Evolutionary conservation across 2,113 vertebrate species (phyloP).

Genomic region (Nothocercus julius): DNA sequence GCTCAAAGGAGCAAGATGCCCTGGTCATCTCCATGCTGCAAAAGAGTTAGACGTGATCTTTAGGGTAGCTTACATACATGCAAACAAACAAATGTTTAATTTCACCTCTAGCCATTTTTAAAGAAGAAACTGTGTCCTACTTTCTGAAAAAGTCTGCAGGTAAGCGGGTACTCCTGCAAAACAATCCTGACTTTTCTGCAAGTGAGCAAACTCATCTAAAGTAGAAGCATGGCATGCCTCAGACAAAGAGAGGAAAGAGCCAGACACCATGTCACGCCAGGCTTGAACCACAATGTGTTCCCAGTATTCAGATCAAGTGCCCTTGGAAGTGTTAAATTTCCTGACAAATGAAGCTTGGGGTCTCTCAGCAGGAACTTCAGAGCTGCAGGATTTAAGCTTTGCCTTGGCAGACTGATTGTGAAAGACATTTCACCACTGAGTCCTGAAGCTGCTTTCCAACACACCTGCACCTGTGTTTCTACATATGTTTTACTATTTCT

Average conservation of each 20-base stretch:
- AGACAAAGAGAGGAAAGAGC: background rate
- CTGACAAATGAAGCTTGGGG: background rate
- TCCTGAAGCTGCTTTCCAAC: background rate
- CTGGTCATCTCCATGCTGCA: background rate
- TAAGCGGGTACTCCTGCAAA: background rate
- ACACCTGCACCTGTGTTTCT: background rate
- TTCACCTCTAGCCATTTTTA: background rate
- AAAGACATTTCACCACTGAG: background rate
- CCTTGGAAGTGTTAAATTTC: background rate
- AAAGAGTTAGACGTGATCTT: background rate
- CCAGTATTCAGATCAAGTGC: background rate
- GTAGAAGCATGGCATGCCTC: background rate
- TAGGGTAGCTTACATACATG: background rate
- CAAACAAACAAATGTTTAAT: background rate
- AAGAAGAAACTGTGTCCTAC: background rate
- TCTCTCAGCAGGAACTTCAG: background rate
- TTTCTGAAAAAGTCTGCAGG: background rate
- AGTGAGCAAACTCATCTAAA: background rate
- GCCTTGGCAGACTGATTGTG: background rate
- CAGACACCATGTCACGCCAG: background rate
- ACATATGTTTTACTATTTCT: background rate
- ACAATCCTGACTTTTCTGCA: background rate
- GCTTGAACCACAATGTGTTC: background rate
- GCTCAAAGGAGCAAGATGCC: conserved; percentile 12
- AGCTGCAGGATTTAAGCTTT: background rate